These are phyloP conservation scores for Protomyctophum bolini DNA, from an alignment of 2,113 vertebrate genomes.

Conservation along the genomic window DNA sequence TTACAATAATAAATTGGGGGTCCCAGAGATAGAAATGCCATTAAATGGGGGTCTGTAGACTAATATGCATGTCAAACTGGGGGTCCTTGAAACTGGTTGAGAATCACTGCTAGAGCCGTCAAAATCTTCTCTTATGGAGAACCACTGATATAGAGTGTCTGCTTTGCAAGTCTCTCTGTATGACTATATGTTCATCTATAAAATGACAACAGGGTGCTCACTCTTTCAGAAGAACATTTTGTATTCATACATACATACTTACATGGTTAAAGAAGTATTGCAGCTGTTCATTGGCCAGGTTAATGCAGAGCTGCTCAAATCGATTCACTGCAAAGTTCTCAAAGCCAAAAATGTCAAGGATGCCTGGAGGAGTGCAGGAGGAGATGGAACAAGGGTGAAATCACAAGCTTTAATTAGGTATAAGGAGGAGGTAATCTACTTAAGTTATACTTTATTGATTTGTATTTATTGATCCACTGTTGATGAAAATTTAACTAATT, in stretches of 20 bases:
- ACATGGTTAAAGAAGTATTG: conserved; percentile 84
- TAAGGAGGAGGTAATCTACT: neutral
- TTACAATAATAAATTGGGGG: no score
- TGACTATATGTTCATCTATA: no score
- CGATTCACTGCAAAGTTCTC: conserved; percentile 82
- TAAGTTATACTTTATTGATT: neutral
- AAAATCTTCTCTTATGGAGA: no score
- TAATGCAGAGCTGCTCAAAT: conserved; percentile 84
- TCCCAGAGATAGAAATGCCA: no score
- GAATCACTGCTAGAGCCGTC: no score
- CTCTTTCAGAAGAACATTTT: no score
- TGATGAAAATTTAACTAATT: neutral
- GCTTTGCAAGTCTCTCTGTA: no score
- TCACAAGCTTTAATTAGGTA: neutral
- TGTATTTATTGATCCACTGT: neutral
- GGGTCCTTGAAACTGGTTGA: no score
- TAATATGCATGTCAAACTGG: no score
- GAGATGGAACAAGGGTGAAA: neutral
- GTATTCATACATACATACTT: conserved; percentile 41
- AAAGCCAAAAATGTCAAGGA: conserved; percentile 84
- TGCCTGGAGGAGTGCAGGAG: conserved; percentile 65
- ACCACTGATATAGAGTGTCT: no score
- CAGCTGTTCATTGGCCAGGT: conserved; percentile 83
- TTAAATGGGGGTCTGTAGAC: no score
- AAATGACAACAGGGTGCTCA: no score